Conservation (phyloP, 2,113 vertebrate genomes). For the Antechinus flavipes region DNA sequence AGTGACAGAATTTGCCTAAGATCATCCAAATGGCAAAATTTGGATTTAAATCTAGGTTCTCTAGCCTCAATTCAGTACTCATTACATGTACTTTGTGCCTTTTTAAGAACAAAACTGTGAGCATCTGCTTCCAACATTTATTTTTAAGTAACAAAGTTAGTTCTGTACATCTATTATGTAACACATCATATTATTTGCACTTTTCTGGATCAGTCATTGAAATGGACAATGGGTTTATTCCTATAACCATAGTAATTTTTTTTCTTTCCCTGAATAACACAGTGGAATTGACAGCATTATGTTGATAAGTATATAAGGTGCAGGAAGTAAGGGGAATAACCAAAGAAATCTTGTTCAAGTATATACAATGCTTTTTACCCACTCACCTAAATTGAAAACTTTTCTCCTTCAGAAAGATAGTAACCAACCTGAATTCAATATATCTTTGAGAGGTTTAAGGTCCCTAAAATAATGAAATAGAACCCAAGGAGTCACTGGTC, state of each 20-base stretch:
- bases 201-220: conserved; percentile 41
- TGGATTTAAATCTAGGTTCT: too few relatives aligned
- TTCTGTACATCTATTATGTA: conserved; percentile 56
- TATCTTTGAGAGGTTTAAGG: conserved; percentile 15
- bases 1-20: too few relatives aligned
- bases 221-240: conserved; percentile 20
- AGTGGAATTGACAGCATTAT: too few relatives aligned
- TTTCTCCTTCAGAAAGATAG: conserved; percentile 16
- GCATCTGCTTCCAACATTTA: conserved; percentile 61
- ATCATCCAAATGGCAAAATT: too few relatives aligned
- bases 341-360: conserved; percentile 32
- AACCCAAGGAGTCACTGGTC: not conserved
- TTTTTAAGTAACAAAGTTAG: conserved; percentile 54
- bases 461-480: not conserved
- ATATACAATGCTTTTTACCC: too few relatives aligned
- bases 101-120: not conserved
- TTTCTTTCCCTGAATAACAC: too few relatives aligned
- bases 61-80: not conserved
- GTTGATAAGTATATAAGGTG: too few relatives aligned
- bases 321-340: conserved; percentile 31
- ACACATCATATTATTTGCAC: conserved; percentile 42
- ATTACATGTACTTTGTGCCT: not conserved
- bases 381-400: not conserved
- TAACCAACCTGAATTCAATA: conserved; percentile 19
- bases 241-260: not conserved